These are phyloP conservation scores for Emys orbicularis DNA, from an alignment of 2,797 vertebrate species.

Conservation along the genomic window DNA sequence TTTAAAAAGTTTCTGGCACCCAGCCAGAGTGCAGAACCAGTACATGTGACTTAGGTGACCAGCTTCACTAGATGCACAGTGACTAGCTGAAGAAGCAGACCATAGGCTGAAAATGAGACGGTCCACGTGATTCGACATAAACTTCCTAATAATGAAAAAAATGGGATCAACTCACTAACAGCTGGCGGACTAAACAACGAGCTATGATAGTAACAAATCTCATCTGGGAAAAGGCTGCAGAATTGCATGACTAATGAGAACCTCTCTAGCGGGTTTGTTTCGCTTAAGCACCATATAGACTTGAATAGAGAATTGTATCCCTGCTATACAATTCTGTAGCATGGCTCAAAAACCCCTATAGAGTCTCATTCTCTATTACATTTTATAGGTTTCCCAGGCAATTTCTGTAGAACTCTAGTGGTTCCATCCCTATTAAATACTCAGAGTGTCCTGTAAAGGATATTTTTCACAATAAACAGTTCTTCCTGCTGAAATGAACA, in stretches of 20 bases:
- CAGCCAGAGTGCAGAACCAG: fast-evolving
- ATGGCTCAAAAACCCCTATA: background rate
- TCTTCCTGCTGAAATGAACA: background rate
- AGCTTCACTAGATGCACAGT: fast-evolving
- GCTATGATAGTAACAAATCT: background rate
- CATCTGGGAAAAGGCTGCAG: background rate
- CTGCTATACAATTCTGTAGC: background rate
- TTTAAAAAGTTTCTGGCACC: background rate
- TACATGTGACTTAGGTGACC: background rate
- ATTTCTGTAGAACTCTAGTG: background rate
- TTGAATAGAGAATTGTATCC: background rate
- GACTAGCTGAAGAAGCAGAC: background rate
- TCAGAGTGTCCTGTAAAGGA: background rate
- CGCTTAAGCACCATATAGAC: background rate
- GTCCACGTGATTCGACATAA: background rate
- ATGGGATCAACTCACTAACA: background rate
- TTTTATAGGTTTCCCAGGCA: background rate
- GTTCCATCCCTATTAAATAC: background rate
- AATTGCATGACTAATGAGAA: background rate
- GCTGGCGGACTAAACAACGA: background rate
- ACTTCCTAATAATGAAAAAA: background rate
- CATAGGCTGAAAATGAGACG: background rate
- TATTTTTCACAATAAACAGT: background rate
- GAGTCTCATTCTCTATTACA: fast-evolving
- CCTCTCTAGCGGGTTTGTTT: background rate